phyloP scores from a whole-genome alignment of 2,797 vertebrate genomes.

The Hozukius guyotensis region DNA sequence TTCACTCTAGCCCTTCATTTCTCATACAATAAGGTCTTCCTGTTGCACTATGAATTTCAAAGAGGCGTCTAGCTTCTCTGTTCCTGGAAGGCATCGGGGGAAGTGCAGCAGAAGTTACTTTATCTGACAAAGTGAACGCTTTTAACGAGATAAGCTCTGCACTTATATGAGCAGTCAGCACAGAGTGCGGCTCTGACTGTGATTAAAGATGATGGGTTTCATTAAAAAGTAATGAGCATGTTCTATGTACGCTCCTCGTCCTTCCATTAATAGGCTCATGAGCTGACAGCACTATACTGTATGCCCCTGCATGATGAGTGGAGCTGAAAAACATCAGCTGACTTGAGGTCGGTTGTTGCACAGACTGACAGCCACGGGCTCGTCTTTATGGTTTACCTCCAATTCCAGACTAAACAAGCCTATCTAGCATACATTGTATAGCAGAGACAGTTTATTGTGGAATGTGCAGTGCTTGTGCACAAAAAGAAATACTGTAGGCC shows the following conservation, averaged over 20 bases:
- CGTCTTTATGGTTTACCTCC: slow-evolving; percentile 45
- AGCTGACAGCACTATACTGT: slow-evolving; percentile 13
- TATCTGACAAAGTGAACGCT: slow-evolving; percentile 17
- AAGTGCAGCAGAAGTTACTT: slow-evolving; percentile 25
- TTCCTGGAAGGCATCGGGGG: neutral
- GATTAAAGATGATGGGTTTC: slow-evolving; percentile 49
- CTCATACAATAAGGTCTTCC: neutral
- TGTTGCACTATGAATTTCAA: neutral
- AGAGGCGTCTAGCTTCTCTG: neutral
- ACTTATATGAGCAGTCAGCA: slow-evolving; percentile 5
- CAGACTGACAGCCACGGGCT: slow-evolving; percentile 30
- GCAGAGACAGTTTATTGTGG: slow-evolving; percentile 42
- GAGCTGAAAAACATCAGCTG: slow-evolving; percentile 65
- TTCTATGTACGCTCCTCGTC: slow-evolving; percentile 11
- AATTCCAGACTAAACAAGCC: slow-evolving; percentile 66
- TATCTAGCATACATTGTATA: slow-evolving; percentile 38
- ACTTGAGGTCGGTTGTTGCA: slow-evolving; percentile 35
- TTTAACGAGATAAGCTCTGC: slow-evolving; percentile 8
- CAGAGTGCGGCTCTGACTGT: neutral
- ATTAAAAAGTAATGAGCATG: slow-evolving; percentile 55
- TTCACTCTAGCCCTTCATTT: neutral
- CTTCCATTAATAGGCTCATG: slow-evolving; percentile 44
- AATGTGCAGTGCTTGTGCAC: slow-evolving; percentile 44
- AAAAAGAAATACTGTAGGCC: slow-evolving; percentile 39
- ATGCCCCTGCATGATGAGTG: slow-evolving; percentile 18